Evolutionary conservation across 2,113 vertebrate species (phyloP), one percentile per base, ranked within the genome.

Genomic region (Electrona antarctica): DNA sequence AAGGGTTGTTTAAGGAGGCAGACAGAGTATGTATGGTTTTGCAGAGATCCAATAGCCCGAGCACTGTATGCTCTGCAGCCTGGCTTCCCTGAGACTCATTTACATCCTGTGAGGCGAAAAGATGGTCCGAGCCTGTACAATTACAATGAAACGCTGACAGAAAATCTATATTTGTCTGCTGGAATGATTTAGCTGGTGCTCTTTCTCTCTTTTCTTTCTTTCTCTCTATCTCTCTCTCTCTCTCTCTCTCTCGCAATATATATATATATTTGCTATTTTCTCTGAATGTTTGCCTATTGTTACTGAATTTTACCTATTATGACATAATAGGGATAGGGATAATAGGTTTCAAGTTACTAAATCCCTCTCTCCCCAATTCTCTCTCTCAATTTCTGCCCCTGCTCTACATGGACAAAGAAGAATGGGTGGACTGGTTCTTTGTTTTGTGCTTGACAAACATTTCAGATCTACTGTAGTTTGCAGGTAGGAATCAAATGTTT

Each of bases 121-220:
- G 63, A 84, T 68, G 65, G 76, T 83, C 73, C 75, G 71, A 80
- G 81, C 60, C 87, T 76, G 73, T 78, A 85, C 87, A 87, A 86
- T 91, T 90, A 88, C 88, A 92, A 87, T 81, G 79, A 74, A 65
- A 68, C 21, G 13, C 81, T 80, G 91, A 91, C 92, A 92, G 85
- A 83, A 93, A 92, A 92, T 93, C 92, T 83, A 92, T 93, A 89
- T 82, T 77, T 80, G 84, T 89, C 87, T 64, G 61, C 74, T 76
- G 83, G 82, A 89, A 88, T 88, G 81, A 90, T 92, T 90, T 82
- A 79, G 80, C 88, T 86, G 71, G 72, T 85, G 81, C 77, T 86
- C 69, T 80, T 61, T 45, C 28, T 56, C 69, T 74, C 71, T 60
- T 46, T 78, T 76, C 55, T 8, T 14, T 57, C n/a, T 60, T 2